Evolutionary conservation across 2,888 invertebrate genomes (phyloP), one percentile per base, ranked within the genome.

Genomic region (Drosophila hamatofila): DNA sequence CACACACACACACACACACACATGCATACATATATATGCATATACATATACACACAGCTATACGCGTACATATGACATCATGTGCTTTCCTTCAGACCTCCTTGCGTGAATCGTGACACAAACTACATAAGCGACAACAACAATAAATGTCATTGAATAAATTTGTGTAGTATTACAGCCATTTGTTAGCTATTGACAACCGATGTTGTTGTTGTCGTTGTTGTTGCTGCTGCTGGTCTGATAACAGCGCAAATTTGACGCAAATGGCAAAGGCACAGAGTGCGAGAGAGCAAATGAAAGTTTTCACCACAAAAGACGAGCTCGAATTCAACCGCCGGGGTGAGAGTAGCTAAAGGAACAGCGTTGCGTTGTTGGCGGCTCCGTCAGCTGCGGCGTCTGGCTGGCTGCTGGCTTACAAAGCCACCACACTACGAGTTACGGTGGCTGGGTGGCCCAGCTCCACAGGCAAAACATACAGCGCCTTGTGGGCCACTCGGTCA

Each of bases 401-500:
- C 76, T 81, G 78, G 39, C 54, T 63, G 63, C 63, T 62, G 69
- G 41, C 42, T 51, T 49, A 71, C 68, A 73, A 79, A 79, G 80
- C 78, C 67, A 79, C 78, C 78, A 79, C 80, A 70, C 63, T 37
- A 41, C 8, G 44, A 18, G 46, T 42, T 2, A 23, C 30, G 41
- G 35, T 37, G 48, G 37, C 25, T 48, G 61, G 48, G 59, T 54
- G 61, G 66, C 33, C 55, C 55, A 58, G 49, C 61, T 75, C 57
- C 71, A 68, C 72, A 72, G 77, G 78, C 74, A 79, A 77, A 84
- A 87, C 84, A 69, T 69, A 57, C 51, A 72, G 69, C 72, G 80
- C 75, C 80, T 75, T 84, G 85, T 84, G 85, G 83, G 87, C 87
- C 83, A 89, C 80, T 89, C 83, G 87, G 87, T 89, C 89, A 81